Evolutionary conservation across 2,888 invertebrate genomes (phyloP).

Genomic region (Tuta absoluta): DNA sequence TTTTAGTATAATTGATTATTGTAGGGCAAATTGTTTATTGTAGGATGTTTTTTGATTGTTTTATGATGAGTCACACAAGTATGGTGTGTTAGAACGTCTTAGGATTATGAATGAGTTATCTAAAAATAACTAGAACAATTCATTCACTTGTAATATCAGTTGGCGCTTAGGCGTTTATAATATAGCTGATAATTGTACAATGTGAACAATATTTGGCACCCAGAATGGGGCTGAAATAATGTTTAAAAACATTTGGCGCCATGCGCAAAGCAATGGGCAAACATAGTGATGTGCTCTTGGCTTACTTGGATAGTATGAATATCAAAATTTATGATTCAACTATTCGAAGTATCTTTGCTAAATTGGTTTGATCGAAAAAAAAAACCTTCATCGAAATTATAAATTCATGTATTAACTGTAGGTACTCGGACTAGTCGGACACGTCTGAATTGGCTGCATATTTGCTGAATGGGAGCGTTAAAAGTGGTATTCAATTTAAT

Average conservation of each 20-base stretch:
- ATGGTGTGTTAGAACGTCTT: not conserved
- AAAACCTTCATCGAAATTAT: slow-evolving; percentile 20
- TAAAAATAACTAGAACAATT: not conserved
- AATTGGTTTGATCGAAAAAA: slow-evolving; percentile 10
- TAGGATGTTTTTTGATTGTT: not conserved
- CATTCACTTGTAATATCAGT: not conserved
- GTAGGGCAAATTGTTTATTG: slow-evolving; percentile 36
- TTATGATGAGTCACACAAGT: not conserved
- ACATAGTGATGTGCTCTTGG: not conserved
- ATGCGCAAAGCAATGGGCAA: no score
- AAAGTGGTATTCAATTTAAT: slow-evolving; percentile 5
- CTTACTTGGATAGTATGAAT: not conserved
- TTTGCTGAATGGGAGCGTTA: slow-evolving; percentile 4
- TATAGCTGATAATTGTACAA: not conserved
- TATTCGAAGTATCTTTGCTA: slow-evolving; percentile 16
- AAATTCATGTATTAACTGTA: slow-evolving; percentile 16
- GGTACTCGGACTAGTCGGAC: slow-evolving; percentile 1
- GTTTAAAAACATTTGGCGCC: not conserved
- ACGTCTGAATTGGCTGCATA: slow-evolving; percentile 16
- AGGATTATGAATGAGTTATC: not conserved
- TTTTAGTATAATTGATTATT: slow-evolving; percentile 42
- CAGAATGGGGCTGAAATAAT: not conserved
- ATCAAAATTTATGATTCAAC: not conserved
- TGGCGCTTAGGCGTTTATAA: not conserved
- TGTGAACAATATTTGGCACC: not conserved